Evolutionary conservation across 35 echinoderm and acorn worm species (phyloP), one percentile per base, ranked within the genome.

Genomic region (Lytechinus pictus): DNA sequence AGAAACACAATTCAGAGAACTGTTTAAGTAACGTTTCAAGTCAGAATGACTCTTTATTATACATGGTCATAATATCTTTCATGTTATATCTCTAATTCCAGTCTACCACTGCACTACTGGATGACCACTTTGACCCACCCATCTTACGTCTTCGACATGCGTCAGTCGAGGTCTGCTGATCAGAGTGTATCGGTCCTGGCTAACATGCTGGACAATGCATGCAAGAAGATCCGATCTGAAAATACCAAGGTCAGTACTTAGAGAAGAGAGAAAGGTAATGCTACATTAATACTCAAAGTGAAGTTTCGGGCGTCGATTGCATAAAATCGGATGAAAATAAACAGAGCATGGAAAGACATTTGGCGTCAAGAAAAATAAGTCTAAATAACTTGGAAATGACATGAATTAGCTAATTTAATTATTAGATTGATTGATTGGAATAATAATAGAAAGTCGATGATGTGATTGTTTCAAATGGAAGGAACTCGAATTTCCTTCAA

Each of bases 81-180:
- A 5, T 79, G n/a, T 5, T n/a, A 16, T 24, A n/a, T 79, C n/a
- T 24, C 66, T 16, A n/a, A 24, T 79, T 16, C n/a, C 66, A 93
- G 92, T 93, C 92, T 93, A 53, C 92, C 92, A 28, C 54, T 55
- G 57, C 92, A 57, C 92, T 93, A 55, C 92, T 93, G 92, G 92
- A 54, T 93, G 92, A 93, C 92, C 11, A 24, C 92, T 10, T 28
- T 93, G 92, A 27, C 54, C 2, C 92, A 93, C 57, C 92, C 92
- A 9, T 93, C 92, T 10, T 93, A 93, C 92, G n/a, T 93, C 52
- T 93, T 93, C 57, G 92, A 93, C 92, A 93, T 93, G 92, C 92
- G 92, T 11, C 92, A 93, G 92, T 93, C 92, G 0, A 53, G 92
- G 12, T 55, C 29, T 57, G 92, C 92, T 19, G 92, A 93, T 10